Evolutionary conservation across 2,113 vertebrate species (phyloP).

Genomic region (Heloderma charlesbogerti): DNA sequence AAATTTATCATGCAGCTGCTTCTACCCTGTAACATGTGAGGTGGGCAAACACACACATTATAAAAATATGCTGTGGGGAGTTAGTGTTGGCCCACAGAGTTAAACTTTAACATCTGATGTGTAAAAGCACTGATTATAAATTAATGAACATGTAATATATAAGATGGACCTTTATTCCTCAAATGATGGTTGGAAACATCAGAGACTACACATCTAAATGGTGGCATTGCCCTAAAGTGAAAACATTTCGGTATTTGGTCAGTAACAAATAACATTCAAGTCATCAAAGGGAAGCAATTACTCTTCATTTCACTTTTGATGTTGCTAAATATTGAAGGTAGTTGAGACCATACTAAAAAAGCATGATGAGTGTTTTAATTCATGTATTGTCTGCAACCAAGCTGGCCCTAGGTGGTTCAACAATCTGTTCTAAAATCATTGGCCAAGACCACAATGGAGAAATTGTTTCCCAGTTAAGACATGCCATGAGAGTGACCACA

Average conservation of each 20-base stretch:
- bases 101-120: too few species aligned
- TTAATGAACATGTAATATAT: too few species aligned
- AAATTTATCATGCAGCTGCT: background rate
- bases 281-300: background rate
- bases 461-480: background rate
- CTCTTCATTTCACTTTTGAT: background rate
- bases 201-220: too few species aligned
- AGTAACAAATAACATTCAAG: background rate
- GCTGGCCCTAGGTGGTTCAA: background rate
- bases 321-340: background rate
- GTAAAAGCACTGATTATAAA: too few species aligned
- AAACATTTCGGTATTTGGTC: background rate
- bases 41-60: background rate
- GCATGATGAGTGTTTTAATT: background rate
- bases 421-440: background rate
- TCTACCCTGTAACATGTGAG: background rate
- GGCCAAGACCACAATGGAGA: background rate
- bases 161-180: too few species aligned
- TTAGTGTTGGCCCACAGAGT: background rate
- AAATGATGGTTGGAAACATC: too few species aligned
- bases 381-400: background rate
- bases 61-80: background rate
- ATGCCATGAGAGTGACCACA: background rate
- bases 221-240: background rate
- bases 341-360: background rate